phyloP scores from a whole-genome alignment of 2,113 vertebrate genomes.

The Furnarius figulus region DNA sequence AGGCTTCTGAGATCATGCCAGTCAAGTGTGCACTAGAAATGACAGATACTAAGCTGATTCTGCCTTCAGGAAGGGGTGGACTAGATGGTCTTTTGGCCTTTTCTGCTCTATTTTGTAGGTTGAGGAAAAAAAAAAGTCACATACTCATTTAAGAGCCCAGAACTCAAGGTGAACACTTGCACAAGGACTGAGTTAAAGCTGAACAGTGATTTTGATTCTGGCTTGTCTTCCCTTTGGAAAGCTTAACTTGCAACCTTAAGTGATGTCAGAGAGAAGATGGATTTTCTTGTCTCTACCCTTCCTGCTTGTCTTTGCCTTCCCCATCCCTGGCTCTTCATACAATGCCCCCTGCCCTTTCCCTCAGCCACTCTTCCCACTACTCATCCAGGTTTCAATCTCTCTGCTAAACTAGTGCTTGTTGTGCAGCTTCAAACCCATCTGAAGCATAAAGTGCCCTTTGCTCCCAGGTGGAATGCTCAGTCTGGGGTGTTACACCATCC shows the following conservation, averaged over 20 bases:
- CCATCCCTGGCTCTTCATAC: background rate
- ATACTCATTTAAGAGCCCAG: fast-evolving
- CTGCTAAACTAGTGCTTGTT: background rate
- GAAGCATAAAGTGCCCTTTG: background rate
- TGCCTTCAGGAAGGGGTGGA: background rate
- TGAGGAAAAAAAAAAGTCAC: background rate
- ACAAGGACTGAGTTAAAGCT: background rate
- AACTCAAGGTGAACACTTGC: background rate
- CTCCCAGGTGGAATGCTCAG: background rate
- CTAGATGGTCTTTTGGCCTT: background rate
- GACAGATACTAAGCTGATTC: background rate
- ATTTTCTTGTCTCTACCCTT: background rate
- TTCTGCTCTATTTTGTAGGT: background rate
- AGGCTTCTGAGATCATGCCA: background rate
- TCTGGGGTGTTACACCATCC: no score
- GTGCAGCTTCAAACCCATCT: background rate
- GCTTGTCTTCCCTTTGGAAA: background rate
- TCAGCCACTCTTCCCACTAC: background rate
- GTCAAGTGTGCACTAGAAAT: background rate
- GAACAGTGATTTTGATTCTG: background rate
- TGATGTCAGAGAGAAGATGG: background rate
- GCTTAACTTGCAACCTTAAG: background rate
- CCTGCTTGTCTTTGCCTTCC: background rate
- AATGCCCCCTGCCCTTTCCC: background rate
- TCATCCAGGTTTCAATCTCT: background rate